Base-by-base conservation (phyloP, 2,888 invertebrate species). In the Lepidocyrtoides sp. region DNA sequence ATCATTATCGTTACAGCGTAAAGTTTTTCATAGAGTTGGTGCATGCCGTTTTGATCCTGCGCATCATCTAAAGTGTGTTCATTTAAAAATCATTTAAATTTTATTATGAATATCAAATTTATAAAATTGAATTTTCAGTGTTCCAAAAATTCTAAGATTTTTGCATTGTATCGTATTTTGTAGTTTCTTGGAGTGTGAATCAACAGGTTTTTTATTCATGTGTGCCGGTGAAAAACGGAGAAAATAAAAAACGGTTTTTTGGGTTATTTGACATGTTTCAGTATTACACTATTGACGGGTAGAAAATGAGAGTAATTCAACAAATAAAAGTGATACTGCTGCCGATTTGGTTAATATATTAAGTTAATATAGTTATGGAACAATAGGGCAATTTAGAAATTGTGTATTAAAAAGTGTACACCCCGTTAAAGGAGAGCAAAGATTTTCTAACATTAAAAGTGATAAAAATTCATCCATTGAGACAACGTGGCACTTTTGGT, bases 371-470 rank as follows among this genome's bases (percentile, higher is more conserved):
- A 26, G 5, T 63, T 20, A 23, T 60, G 10, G n/a, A n/a, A 32
- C 63, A 63, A 63, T 63, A 63, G 54, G 17, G 17, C 32, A 63
- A 63, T 54, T 17, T 54, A 54, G 17, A 54, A 23, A 63, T 63
- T 63, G 63, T 63, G 63, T 63, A 14, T 29, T 2, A 14, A 63
- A 29, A 63, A 32, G 32, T 32, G 44, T 2, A 32, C n/a, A 14
- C 63, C 63, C 32, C 32, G 63, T 32, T n/a, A 51, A 54, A 54
- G 54, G 4, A 2, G 44, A 44, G 10, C 8, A 44, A 8, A 44
- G 14, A 8, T 44, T 44, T 44, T 14, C 14, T 12, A 1, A 36
- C 36, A 8, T 36, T n/a, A 54, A 17, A 54, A 54, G 17, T n/a
- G 1, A 54, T 54, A 17, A 5, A 20, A 60, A 8, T 60, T 7